phyloP scores from a whole-genome alignment of 2,888 invertebrate species.

The Lithophane ornitopus region DNA sequence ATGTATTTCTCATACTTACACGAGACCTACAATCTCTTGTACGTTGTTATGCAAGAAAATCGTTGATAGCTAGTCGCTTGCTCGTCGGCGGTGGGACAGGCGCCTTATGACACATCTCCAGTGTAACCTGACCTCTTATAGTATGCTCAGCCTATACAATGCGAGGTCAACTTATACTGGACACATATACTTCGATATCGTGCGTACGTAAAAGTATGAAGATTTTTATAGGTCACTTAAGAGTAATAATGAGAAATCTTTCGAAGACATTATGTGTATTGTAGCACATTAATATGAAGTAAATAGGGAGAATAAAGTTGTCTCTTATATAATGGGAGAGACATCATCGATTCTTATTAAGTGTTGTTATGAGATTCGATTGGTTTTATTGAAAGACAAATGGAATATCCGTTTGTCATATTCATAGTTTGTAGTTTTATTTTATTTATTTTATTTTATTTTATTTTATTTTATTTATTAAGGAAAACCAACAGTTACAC shows the following conservation, averaged over 20 bases:
- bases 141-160: neutral
- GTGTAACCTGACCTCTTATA: neutral
- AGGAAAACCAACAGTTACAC: no score
- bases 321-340: constrained; percentile 9
- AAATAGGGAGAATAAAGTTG: constrained; percentile 24
- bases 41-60: neutral
- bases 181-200: neutral
- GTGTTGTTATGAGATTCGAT: neutral
- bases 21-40: neutral
- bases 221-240: constrained; percentile 26
- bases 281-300: constrained; percentile 21
- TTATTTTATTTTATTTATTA: neutral
- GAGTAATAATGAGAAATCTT: constrained; percentile 43
- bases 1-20: neutral
- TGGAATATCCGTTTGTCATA: neutral
- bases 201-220: constrained; percentile 9
- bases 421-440: neutral
- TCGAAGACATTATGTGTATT: constrained; percentile 19
- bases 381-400: neutral
- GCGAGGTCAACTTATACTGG: neutral
- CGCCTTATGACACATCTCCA: accelerated
- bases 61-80: neutral
- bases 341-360: constrained; percentile 6
- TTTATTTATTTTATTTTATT: neutral
- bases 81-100: neutral